A percentile compares a stretch with the other conserved stretches of the same genome.
phyloP scores from a whole-genome alignment of 2,888 invertebrate genomes.

The Drosophila greeni region DNA sequence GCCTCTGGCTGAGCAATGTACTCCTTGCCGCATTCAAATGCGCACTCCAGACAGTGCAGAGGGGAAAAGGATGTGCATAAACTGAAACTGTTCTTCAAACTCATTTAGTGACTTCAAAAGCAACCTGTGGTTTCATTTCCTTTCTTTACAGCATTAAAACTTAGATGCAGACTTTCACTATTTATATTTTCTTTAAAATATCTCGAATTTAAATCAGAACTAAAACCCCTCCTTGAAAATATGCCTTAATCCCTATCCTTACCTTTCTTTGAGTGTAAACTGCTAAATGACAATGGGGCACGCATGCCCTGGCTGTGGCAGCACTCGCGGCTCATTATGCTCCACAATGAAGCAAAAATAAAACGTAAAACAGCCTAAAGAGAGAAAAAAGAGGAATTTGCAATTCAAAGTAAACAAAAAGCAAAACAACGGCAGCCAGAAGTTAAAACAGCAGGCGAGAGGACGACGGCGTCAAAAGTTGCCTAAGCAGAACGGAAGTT shows the following conservation, averaged over 20 bases:
- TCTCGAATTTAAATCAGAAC: not conserved
- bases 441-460: slow-evolving; percentile 35
- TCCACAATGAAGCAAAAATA: slow-evolving; percentile 41
- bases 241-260: too few relatives aligned
- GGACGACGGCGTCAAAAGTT: slow-evolving; percentile 40
- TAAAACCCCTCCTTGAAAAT: not conserved
- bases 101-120: too few relatives aligned
- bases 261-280: slow-evolving; percentile 1
- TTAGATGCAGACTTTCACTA: too few relatives aligned
- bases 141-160: not conserved
- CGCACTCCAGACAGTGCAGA: slow-evolving; percentile 13
- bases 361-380: slow-evolving; percentile 22
- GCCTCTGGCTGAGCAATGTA: slow-evolving; percentile 45
- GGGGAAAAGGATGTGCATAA: not conserved
- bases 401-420: slow-evolving; percentile 39
- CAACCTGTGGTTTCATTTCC: fast-evolving
- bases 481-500: slow-evolving; percentile 60
- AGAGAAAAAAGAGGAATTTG: slow-evolving; percentile 28
- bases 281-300: slow-evolving; percentile 49
- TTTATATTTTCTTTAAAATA: too few relatives aligned
- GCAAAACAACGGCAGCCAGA: slow-evolving; percentile 8
- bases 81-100: too few relatives aligned
- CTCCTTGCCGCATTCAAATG: slow-evolving; percentile 36
- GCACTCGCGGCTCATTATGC: slow-evolving; percentile 43
- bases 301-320: slow-evolving; percentile 42